A percentile compares a stretch with the other conserved stretches of the same genome.
Evolutionary conservation across 2,797 vertebrate species (phyloP).

Genomic region (Bradypus variegatus): DNA sequence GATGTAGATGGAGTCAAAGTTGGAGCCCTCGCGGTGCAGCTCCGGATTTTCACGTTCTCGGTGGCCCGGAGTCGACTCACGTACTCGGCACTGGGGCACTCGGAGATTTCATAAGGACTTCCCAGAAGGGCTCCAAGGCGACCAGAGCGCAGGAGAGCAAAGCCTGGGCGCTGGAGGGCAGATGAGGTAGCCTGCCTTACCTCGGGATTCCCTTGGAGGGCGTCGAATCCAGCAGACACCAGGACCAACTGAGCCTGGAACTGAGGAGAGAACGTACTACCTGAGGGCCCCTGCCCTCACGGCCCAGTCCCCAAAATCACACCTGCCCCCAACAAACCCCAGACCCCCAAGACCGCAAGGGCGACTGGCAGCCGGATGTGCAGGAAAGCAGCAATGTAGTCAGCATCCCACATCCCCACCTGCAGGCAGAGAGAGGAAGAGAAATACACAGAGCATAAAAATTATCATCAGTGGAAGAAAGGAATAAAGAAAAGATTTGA

Average conservation of each 20-base stretch:
- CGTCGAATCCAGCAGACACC: constrained; percentile 87
- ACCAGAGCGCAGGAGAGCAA: constrained; percentile 79
- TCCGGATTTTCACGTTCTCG: constrained; percentile 79
- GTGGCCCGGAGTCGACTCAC: constrained; percentile 77
- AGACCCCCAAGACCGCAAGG: constrained; percentile 76
- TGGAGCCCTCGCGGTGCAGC: constrained; percentile 73
- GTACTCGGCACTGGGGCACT: constrained; percentile 72
- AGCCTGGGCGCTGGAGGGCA: constrained; percentile 75
- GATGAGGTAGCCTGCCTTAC: constrained; percentile 65
- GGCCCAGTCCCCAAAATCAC: background rate
- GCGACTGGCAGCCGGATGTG: constrained; percentile 84
- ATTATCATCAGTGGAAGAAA: constrained; percentile 12
- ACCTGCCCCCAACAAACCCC: background rate
- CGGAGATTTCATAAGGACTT: constrained; percentile 52
- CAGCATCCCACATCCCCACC: constrained; percentile 82
- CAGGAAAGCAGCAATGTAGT: constrained; percentile 84
- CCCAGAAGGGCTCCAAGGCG: constrained; percentile 82
- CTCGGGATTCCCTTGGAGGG: constrained; percentile 82
- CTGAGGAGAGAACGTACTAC: constrained; percentile 67
- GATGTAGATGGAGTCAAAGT: constrained; percentile 85
- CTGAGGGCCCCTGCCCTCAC: constrained; percentile 17
- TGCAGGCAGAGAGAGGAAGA: constrained; percentile 58
- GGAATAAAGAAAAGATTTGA: constrained; percentile 22
- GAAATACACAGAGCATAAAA: background rate
- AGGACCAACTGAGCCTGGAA: constrained; percentile 88